These are phyloP conservation scores for Drosophila engyochracea DNA, from an alignment of 2,888 invertebrate species.

Conservation along the genomic window DNA sequence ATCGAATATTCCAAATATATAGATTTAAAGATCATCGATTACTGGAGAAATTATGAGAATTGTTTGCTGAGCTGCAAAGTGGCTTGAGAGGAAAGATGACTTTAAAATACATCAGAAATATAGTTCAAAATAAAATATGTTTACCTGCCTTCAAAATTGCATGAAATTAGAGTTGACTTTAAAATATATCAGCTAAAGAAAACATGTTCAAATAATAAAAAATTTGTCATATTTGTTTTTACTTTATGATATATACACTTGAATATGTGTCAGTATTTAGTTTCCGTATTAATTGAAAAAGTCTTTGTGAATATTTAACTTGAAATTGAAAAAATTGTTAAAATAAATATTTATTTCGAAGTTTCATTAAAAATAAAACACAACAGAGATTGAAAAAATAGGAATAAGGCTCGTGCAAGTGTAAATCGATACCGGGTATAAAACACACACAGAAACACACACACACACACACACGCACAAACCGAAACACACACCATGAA, in stretches of 20 bases:
- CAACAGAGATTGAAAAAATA: not conserved
- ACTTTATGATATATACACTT: too few species aligned
- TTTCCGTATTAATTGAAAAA: not conserved
- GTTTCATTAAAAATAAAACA: not conserved
- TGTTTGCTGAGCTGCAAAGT: not conserved
- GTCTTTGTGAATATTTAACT: not conserved
- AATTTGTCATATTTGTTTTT: not conserved
- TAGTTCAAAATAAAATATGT: not conserved
- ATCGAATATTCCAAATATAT: too few species aligned
- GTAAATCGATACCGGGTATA: slow-evolving; percentile 18
- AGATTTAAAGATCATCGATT: not conserved
- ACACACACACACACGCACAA: not conserved
- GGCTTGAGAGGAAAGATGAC: not conserved
- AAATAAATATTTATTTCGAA: not conserved
- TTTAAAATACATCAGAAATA: not conserved
- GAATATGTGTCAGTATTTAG: not conserved
- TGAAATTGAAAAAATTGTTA: not conserved
- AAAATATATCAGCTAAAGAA: not conserved
- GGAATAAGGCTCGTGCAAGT: not conserved
- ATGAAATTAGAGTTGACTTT: not conserved
- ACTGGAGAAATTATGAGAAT: not conserved
- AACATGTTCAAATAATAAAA: not conserved
- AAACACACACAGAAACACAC: not conserved
- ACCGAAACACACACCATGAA: slow-evolving; percentile 1
- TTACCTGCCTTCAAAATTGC: not conserved